Evolutionary conservation across 2,113 vertebrate species (phyloP).

Genomic region (Columbina picui): DNA sequence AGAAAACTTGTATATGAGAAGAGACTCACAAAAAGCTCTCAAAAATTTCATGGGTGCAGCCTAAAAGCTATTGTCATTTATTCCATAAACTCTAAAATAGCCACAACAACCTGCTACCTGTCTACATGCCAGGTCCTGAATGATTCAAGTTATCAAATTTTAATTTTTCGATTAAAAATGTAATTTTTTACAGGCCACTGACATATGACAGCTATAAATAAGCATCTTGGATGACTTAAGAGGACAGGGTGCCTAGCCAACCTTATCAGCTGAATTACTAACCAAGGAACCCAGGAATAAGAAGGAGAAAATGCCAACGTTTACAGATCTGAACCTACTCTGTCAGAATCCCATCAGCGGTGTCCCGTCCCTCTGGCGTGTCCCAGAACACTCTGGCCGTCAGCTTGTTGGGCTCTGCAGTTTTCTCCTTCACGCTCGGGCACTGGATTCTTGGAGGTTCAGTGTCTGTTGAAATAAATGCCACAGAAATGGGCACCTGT

Average conservation of each 20-base stretch:
- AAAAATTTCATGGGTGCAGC: background rate
- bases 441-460: conserved; percentile 94
- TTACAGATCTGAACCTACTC: conserved; percentile 81
- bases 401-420: conserved; percentile 91
- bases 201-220: background rate
- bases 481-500: background rate
- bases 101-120: background rate
- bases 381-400: conserved; percentile 95
- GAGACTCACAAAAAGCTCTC: background rate
- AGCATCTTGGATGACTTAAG: background rate
- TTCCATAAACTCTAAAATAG: background rate
- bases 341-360: conserved; percentile 95
- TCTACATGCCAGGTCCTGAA: background rate
- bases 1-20: background rate
- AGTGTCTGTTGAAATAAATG: conserved; percentile 76
- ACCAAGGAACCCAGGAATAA: background rate
- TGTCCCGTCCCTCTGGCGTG: conserved; percentile 92
- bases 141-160: background rate
- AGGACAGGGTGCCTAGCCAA: background rate
- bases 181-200: background rate
- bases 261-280: background rate
- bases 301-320: background rate
- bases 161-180: background rate
- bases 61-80: background rate
- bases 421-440: conserved; percentile 91